Conservation (phyloP, 2,113 vertebrate genomes). For the Labeo rohita region DNA sequence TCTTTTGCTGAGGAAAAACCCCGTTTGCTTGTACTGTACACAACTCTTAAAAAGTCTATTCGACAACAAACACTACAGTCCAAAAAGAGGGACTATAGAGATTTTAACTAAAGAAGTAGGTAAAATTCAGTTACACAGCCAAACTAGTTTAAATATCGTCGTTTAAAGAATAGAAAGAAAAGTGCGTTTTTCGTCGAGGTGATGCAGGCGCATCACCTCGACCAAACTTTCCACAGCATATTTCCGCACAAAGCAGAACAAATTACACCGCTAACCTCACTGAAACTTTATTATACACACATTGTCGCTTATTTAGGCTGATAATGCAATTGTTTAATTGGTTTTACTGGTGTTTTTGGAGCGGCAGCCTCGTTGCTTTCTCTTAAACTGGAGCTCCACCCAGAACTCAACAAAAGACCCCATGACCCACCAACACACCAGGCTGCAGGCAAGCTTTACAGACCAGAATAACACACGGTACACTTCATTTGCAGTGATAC, state of each 20-base stretch:
- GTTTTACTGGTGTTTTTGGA: neutral
- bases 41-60: neutral
- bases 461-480: neutral
- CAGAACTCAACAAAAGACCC: slow-evolving; percentile 39
- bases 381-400: slow-evolving; percentile 38
- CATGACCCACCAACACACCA: neutral
- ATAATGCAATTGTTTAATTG: neutral
- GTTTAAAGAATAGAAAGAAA: too few relatives aligned
- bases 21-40: neutral
- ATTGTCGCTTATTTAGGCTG: neutral
- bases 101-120: neutral
- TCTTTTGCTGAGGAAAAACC: neutral
- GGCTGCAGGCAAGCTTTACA: neutral
- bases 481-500: neutral
- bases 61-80: neutral
- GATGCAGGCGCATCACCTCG: neutral
- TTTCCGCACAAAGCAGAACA: neutral
- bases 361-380: neutral
- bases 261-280: neutral
- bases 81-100: neutral
- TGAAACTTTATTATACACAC: neutral
- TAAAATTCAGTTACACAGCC: neutral
- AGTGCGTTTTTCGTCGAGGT: too few relatives aligned
- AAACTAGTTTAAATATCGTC: neutral
- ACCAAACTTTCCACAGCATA: neutral